Conservation (phyloP, 2,888 invertebrate species). For the Apamea sordens region DNA sequence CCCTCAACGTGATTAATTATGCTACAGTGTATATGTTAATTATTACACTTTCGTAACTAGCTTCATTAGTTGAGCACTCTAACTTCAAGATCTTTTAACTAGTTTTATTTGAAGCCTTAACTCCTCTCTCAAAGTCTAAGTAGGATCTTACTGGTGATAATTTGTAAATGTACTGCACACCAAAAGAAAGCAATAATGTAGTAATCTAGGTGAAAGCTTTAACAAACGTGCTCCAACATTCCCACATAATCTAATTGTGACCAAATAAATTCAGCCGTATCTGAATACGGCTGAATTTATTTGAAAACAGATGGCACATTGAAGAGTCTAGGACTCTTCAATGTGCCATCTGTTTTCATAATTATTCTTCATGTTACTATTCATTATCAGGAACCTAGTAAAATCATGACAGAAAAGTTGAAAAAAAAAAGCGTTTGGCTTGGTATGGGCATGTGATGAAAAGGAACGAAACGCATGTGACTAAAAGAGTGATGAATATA, state of each 20-base stretch:
- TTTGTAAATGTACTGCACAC: slow-evolving; percentile 17
- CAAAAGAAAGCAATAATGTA: slow-evolving; percentile 11
- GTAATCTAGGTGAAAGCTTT: slow-evolving; percentile 35
- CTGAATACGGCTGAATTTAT: too few relatives aligned
- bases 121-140: slow-evolving; percentile 6
- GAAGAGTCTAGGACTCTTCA: not conserved
- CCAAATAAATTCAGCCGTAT: not conserved
- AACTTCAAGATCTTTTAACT: slow-evolving; percentile 17
- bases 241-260: slow-evolving; percentile 19
- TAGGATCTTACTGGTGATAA: not conserved
- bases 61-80: slow-evolving; percentile 21
- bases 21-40: not conserved
- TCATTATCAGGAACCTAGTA: not conserved
- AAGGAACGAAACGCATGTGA: too few relatives aligned
- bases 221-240: slow-evolving; percentile 22
- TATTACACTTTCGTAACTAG: not conserved
- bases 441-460: too few relatives aligned
- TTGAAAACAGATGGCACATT: too few relatives aligned
- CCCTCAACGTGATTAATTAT: not conserved
- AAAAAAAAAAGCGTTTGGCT: too few relatives aligned
- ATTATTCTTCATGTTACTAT: not conserved
- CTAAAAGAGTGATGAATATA: too few relatives aligned
- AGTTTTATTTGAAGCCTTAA: slow-evolving; percentile 17
- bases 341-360: too few relatives aligned
- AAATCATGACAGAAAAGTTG: too few relatives aligned